phyloP scores from a whole-genome alignment of 2,113 vertebrate species.

The Apteryx owenii region DNA sequence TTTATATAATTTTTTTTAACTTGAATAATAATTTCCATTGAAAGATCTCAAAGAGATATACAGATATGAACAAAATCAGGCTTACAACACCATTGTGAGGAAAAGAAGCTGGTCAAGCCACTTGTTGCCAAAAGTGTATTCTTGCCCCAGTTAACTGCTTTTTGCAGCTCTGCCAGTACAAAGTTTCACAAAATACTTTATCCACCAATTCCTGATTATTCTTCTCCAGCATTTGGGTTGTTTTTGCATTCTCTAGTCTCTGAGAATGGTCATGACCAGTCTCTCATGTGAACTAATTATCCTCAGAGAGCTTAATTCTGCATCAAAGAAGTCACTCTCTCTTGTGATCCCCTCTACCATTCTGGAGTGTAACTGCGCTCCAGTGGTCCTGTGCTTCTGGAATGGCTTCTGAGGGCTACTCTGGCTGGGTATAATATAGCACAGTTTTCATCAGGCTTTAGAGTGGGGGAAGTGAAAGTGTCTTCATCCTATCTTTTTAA shows the following conservation, averaged over 20 bases:
- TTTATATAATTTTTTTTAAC: constrained; percentile 45
- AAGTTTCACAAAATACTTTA: background rate
- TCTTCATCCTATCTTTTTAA: background rate
- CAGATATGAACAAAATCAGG: constrained; percentile 3
- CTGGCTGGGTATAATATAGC: background rate
- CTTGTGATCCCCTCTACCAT: background rate
- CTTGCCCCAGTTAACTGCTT: background rate
- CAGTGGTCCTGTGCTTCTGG: background rate
- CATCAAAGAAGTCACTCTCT: background rate
- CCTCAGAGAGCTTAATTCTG: background rate
- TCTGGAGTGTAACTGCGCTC: background rate
- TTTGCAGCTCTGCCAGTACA: background rate
- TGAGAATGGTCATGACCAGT: background rate
- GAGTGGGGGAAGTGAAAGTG: background rate
- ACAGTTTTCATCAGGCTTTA: background rate
- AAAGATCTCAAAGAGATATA: constrained; percentile 27
- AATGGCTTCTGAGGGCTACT: background rate
- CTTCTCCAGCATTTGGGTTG: background rate
- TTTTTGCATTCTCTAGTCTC: background rate
- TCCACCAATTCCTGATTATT: background rate
- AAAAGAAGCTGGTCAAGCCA: constrained; percentile 2
- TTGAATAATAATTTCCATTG: constrained; percentile 31
- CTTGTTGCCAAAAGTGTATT: background rate
- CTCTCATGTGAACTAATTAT: background rate
- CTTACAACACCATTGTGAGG: background rate